Evolutionary conservation across 2,888 invertebrate genomes (phyloP), one percentile per base, ranked within the genome.

Genomic region (Drosophila atripex): DNA sequence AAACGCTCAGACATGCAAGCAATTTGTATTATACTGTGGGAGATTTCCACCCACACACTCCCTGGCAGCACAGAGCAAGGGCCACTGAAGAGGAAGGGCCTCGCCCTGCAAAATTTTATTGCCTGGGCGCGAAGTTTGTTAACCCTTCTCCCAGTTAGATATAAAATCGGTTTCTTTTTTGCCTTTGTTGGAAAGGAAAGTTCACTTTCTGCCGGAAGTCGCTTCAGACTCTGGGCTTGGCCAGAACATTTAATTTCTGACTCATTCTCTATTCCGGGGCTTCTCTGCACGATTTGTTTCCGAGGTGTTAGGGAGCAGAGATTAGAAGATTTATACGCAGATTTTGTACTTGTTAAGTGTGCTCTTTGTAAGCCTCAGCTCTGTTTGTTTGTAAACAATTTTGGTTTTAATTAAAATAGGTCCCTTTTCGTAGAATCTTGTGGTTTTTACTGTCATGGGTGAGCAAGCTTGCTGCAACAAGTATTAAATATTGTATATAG

Each of bases 191-290:
- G 39, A 47, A 56, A 63, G 52, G 74, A 80, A 80, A 77, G 84
- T 78, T 83, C 73, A 79, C 83, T 83, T 85, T 83, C 72, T 61
- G 76, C 77, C 84, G 84, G 84, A 84, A 84, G 84, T 83, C 71
- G 82, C 68, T 76, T 73, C 43, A 21, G 11, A 38, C 18, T 69
- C 51, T 50, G 61, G 70, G 75, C 68, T 82, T 77, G 85, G 79
- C 82, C 60, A 57, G 43, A 64, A 71, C 60, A 70, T 70, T 77
- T 76, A 60, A 68, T 73, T 71, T 77, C 79, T 75, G 77, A 83
- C 84, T 83, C 80, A 79, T 82, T 78, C 78, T 73, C 61, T 25
- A 21, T 46, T 49, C 39, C 28, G 45, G 28, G 9, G 38, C 50
- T 30, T n/a, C 38, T 46, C 54, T 35, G 38, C 18, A 28, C 47